Percentiles rank a stretch among this genome's conserved stretches.
Conservation (phyloP, 2,797 vertebrate species). For the Alcedo quadribrachys region DNA sequence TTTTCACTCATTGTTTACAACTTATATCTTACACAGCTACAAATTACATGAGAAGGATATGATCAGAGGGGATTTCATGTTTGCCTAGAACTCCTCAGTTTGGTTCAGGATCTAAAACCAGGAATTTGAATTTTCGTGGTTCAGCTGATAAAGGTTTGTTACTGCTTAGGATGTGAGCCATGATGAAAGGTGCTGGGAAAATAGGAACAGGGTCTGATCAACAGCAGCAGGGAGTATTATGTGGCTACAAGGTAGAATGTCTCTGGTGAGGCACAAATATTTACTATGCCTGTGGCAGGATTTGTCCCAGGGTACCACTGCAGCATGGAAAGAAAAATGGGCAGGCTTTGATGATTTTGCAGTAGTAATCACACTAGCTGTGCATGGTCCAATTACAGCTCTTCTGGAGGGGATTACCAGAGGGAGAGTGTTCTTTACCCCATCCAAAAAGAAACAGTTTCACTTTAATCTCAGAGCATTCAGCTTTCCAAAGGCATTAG, state of each 20-base stretch:
- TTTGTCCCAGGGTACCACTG: background rate
- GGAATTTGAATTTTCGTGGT: background rate
- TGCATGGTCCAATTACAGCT: background rate
- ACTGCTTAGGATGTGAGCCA: background rate
- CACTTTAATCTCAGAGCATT: background rate
- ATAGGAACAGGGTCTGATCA: background rate
- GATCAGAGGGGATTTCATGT: background rate
- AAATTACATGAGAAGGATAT: background rate
- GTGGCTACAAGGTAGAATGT: background rate
- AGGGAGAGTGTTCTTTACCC: background rate
- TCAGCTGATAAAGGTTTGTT: background rate
- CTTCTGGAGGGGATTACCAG: background rate
- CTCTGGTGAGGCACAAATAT: background rate
- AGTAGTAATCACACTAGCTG: background rate
- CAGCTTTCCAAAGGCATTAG: background rate
- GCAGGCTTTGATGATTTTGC: constrained; percentile 6
- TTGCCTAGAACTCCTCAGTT: background rate
- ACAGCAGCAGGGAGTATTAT: background rate
- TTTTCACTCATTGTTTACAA: constrained; percentile 9
- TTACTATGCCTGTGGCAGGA: background rate
- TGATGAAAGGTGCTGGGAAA: background rate
- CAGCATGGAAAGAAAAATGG: background rate
- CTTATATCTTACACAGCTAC: background rate
- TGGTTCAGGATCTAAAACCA: background rate
- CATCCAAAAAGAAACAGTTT: background rate